Conservation (phyloP, 2,113 vertebrate species). For the Menura novaehollandiae region DNA sequence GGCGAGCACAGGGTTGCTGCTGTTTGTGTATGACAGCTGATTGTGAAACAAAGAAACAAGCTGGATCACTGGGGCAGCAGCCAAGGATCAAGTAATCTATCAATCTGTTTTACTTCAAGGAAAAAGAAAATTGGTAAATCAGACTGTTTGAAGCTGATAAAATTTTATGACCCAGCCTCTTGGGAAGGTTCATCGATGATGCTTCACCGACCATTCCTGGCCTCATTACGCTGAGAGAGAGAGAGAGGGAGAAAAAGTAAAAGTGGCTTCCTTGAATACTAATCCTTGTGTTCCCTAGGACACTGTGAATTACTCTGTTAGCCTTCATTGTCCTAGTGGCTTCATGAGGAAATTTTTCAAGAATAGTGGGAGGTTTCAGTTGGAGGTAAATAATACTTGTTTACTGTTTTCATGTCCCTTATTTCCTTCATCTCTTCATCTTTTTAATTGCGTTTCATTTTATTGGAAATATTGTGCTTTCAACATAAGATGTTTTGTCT, state of each 20-base stretch:
- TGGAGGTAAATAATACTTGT: background rate
- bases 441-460: background rate
- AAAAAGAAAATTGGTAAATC: background rate
- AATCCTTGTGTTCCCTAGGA: background rate
- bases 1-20: background rate
- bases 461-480: background rate
- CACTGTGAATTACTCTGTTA: background rate
- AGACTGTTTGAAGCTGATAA: background rate
- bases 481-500: background rate
- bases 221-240: background rate
- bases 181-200: fast-evolving
- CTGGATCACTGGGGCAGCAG: background rate
- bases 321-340: background rate
- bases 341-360: background rate
- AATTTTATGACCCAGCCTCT: background rate
- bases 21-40: background rate
- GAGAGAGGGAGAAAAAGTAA: background rate
- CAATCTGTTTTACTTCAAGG: background rate
- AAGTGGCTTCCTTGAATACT: background rate
- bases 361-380: background rate
- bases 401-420: background rate
- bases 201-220: background rate
- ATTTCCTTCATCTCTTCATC: background rate
- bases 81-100: background rate
- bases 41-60: background rate